Evolutionary conservation across 1,140 invertebrate genomes (phyloP).

Genomic region (Bombus confusus): DNA sequence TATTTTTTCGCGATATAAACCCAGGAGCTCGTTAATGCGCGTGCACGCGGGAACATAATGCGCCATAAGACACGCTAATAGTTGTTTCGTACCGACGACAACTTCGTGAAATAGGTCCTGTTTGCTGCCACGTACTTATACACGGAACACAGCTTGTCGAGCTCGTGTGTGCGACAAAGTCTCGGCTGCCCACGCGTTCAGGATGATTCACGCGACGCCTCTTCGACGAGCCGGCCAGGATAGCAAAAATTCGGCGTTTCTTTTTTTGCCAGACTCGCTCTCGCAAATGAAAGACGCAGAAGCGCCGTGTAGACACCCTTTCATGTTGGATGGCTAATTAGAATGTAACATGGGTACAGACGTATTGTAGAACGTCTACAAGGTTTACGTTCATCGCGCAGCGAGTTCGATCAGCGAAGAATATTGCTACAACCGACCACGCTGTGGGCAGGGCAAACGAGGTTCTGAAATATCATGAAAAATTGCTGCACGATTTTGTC

Average conservation of each 20-base stretch:
- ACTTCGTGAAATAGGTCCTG: conserved; percentile 69
- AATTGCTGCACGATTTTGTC: not conserved
- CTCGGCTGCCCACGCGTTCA: conserved; percentile 55
- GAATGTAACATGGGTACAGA: not conserved
- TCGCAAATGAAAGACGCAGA: not conserved
- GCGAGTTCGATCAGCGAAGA: not conserved
- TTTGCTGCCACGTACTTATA: conserved; percentile 23
- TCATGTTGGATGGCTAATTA: not conserved
- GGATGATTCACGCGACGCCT: conserved; percentile 67
- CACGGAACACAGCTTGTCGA: conserved; percentile 1
- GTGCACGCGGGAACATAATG: conserved; percentile 67
- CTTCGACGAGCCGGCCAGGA: conserved; percentile 52
- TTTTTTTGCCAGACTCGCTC: not conserved
- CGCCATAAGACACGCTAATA: conserved; percentile 72
- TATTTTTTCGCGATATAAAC: conserved; percentile 54
- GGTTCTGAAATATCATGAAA: not conserved
- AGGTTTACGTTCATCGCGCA: not conserved
- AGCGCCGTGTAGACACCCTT: not conserved
- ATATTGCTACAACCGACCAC: not conserved
- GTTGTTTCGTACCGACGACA: conserved; percentile 70
- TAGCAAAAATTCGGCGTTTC: conserved; percentile 41
- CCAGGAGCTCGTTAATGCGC: conserved; percentile 71
- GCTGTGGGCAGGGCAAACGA: not conserved
- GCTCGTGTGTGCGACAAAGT: conserved; percentile 25
- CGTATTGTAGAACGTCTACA: not conserved